These are phyloP conservation scores for Melanophora roralis DNA, from an alignment of 2,888 invertebrate species.

Conservation along the genomic window DNA sequence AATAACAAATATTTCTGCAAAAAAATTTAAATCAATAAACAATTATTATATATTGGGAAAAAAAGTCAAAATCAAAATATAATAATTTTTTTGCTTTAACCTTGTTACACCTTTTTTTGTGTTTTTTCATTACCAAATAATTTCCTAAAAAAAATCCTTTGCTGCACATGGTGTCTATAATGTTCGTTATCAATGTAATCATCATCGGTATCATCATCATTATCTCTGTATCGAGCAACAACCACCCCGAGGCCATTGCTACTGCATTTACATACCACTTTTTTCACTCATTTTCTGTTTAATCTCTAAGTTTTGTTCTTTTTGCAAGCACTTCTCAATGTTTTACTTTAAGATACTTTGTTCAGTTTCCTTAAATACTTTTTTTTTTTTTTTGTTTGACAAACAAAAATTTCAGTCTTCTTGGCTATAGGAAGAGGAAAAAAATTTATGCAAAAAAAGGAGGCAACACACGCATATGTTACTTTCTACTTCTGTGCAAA, in stretches of 20 bases:
- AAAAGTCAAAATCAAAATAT: too few species aligned
- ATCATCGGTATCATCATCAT: constrained; percentile 60
- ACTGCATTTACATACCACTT: constrained; percentile 73
- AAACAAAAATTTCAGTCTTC: constrained; percentile 36
- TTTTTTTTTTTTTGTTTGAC: constrained; percentile 26
- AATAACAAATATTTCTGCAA: too few species aligned
- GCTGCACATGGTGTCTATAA: constrained; percentile 41
- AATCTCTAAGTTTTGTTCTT: constrained; percentile 14
- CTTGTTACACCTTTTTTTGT: not conserved
- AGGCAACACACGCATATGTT: constrained; percentile 51
- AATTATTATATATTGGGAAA: too few species aligned
- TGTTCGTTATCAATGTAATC: constrained; percentile 49
- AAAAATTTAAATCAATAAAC: too few species aligned
- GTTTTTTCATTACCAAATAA: not conserved
- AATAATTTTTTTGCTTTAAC: not conserved
- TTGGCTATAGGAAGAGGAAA: constrained; percentile 19
- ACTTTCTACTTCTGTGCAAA: constrained; percentile 54
- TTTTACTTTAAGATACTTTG: constrained; percentile 35
- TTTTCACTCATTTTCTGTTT: constrained; percentile 16
- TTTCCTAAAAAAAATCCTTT: not conserved
- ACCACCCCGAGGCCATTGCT: constrained; percentile 75
- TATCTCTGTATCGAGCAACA: constrained; percentile 66
- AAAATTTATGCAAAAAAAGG: not conserved
- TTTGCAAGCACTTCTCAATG: constrained; percentile 15
- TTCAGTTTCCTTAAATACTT: not conserved